phyloP scores from a whole-genome alignment of 2,888 invertebrate genomes.

The Agonopterix arenella region DNA sequence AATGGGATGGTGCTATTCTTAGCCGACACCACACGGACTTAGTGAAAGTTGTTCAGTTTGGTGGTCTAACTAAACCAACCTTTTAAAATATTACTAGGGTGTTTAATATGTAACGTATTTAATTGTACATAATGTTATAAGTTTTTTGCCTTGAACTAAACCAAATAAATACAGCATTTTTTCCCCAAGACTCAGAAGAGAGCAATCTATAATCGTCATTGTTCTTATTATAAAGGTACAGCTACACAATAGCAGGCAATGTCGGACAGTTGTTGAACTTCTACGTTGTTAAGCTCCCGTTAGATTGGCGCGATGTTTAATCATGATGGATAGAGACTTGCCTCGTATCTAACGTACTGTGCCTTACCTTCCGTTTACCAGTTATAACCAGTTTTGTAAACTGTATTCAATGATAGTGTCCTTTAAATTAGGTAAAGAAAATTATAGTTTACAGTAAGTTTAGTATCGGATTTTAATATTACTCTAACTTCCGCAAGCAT shows the following conservation, averaged over 20 bases:
- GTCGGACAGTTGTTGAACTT: constrained; percentile 16
- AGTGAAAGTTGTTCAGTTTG: too few relatives aligned
- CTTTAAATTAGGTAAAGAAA: too few relatives aligned
- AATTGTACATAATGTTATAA: too few relatives aligned
- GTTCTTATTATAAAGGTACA: constrained; percentile 5
- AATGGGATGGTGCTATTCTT: too few relatives aligned
- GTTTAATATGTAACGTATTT: too few relatives aligned
- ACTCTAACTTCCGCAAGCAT: too few relatives aligned
- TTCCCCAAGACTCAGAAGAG: too few relatives aligned
- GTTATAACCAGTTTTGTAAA: background rate
- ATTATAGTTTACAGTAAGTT: too few relatives aligned
- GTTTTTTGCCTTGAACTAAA: background rate
- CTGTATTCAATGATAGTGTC: background rate
- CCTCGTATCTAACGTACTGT: constrained; percentile 19
- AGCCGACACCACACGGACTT: too few relatives aligned
- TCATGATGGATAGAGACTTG: constrained; percentile 41
- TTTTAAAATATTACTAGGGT: too few relatives aligned
- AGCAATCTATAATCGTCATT: background rate
- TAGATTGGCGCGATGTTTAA: constrained; percentile 36
- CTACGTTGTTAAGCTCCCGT: constrained; percentile 26
- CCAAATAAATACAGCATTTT: background rate
- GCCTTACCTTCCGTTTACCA: constrained; percentile 1
- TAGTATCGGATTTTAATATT: too few relatives aligned
- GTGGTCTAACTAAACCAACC: too few relatives aligned
- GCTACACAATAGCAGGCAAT: constrained; percentile 20